Percentiles rank a stretch among this genome's conserved stretches.
Evolutionary conservation across 2,888 invertebrate species (phyloP).

Genomic region (Tenthredo scrophulariae): DNA sequence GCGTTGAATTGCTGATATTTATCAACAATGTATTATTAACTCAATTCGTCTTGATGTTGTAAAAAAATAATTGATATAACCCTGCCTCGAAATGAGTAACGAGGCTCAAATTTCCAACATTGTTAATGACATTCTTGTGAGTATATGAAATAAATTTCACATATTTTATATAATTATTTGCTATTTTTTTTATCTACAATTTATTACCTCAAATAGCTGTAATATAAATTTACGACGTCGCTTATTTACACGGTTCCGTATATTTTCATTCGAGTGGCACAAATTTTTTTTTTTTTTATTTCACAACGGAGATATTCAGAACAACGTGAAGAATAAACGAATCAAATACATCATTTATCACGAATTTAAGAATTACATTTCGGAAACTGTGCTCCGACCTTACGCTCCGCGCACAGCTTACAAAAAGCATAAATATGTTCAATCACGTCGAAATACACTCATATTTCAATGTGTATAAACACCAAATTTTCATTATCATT

Average conservation of each 20-base stretch:
- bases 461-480: too few species aligned
- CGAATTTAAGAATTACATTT: too few species aligned
- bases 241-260: neutral
- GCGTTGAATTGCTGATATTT: neutral
- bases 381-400: too few species aligned
- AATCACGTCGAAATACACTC: too few species aligned
- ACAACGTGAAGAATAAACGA: too few species aligned
- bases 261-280: too few species aligned
- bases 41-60: neutral
- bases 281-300: neutral
- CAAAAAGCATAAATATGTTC: too few species aligned
- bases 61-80: neutral
- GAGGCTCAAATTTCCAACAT: slow-evolving; percentile 84
- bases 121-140: slow-evolving; percentile 85
- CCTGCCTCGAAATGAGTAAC: slow-evolving; percentile 77
- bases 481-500: too few species aligned
- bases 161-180: slow-evolving; percentile 2
- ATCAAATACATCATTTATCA: too few species aligned
- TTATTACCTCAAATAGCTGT: slow-evolving; percentile 19
- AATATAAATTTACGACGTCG: neutral
- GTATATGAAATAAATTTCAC: slow-evolving; percentile 64
- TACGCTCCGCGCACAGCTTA: too few species aligned
- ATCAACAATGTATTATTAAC: neutral
- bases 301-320: too few species aligned
- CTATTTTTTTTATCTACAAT: neutral